Evolutionary conservation across 1,140 invertebrate genomes (phyloP).

Genomic region (Orius laevigatus): DNA sequence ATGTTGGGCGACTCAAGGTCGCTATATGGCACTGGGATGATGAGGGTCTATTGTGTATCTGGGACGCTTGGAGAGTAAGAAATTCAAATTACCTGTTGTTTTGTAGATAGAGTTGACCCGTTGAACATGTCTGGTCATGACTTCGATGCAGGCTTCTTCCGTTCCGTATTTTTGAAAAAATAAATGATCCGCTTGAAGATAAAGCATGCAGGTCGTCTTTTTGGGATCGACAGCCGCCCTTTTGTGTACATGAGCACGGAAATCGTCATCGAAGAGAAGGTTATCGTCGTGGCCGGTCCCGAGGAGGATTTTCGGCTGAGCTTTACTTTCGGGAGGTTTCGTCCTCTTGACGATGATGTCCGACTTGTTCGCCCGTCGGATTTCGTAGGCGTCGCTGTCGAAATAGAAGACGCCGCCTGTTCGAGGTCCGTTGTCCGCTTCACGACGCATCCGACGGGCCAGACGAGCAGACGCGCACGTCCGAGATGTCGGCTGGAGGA

Average conservation of each 20-base stretch:
- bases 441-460: constrained; percentile 1
- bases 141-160: constrained; percentile 86
- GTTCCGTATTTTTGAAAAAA: constrained; percentile 83
- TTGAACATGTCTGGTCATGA: constrained; percentile 87
- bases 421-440: not conserved
- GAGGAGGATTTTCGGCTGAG: constrained; percentile 11
- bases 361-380: constrained; percentile 9
- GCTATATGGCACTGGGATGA: no score
- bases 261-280: constrained; percentile 19
- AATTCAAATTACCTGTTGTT: constrained; percentile 77
- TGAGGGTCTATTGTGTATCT: no score
- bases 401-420: constrained; percentile 12
- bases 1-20: no score
- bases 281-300: constrained; percentile 12
- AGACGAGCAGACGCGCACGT: constrained; percentile 15
- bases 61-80: no score
- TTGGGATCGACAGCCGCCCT: constrained; percentile 58
- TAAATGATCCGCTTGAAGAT: constrained; percentile 86
- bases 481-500: constrained; percentile 27
- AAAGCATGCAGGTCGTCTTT: constrained; percentile 59
- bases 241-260: constrained; percentile 39
- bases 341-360: constrained; percentile 14
- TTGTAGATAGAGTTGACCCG: constrained; percentile 84
- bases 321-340: constrained; percentile 4
- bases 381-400: constrained; percentile 13